phyloP scores from a whole-genome alignment of 2,797 vertebrate genomes.

The Myripristis murdjan region DNA sequence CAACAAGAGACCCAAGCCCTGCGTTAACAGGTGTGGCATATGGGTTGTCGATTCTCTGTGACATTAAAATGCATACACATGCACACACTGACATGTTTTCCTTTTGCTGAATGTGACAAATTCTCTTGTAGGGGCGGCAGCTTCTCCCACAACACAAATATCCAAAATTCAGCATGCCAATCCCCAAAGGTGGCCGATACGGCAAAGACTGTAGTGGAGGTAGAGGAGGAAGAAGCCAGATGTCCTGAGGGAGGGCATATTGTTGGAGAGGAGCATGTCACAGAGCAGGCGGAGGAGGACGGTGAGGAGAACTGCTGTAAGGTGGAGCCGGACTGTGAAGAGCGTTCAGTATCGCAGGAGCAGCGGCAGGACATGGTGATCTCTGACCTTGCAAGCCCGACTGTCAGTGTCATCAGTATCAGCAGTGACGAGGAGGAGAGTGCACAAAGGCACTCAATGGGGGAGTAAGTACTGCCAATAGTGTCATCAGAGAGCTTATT shows the following conservation, averaged over 20 bases:
- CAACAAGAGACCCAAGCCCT: slow-evolving; percentile 94
- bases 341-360: slow-evolving; percentile 83
- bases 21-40: slow-evolving; percentile 91
- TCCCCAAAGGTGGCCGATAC: slow-evolving; percentile 94
- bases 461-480: slow-evolving; percentile 88
- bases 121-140: slow-evolving; percentile 84
- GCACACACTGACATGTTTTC: background rate
- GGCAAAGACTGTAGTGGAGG: slow-evolving; percentile 89
- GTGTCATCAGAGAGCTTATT: too few species aligned
- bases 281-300: slow-evolving; percentile 71
- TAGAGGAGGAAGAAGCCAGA: slow-evolving; percentile 83
- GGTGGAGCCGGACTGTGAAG: slow-evolving; percentile 85
- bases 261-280: slow-evolving; percentile 82
- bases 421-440: slow-evolving; percentile 92
- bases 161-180: slow-evolving; percentile 91
- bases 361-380: slow-evolving; percentile 93
- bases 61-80: background rate
- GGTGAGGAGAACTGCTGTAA: slow-evolving; percentile 85
- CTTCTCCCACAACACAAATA: slow-evolving; percentile 90
- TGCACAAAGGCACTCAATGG: slow-evolving; percentile 86
- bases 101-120: slow-evolving; percentile 3
- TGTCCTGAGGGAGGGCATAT: slow-evolving; percentile 83
- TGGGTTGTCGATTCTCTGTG: background rate
- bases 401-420: slow-evolving; percentile 96
- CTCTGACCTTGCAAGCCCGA: slow-evolving; percentile 91